phyloP scores from a whole-genome alignment of 1,140 invertebrate species.

The Habropoda laboriosa region DNA sequence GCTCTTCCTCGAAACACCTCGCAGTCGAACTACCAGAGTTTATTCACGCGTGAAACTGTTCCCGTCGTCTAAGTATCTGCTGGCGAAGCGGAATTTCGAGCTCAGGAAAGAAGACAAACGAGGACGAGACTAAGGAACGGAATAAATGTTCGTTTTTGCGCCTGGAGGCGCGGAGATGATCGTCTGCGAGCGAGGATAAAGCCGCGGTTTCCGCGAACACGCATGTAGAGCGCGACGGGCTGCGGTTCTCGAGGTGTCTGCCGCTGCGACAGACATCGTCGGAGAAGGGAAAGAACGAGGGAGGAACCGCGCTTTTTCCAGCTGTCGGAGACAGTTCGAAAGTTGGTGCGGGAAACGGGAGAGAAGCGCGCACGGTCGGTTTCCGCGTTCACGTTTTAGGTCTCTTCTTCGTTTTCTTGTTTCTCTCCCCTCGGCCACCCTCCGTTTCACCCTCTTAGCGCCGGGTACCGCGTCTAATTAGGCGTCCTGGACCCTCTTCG shows the following conservation, averaged over 20 bases:
- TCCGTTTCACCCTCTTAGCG: slow-evolving; percentile 50
- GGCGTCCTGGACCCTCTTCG: slow-evolving; percentile 65
- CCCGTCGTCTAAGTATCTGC: background rate
- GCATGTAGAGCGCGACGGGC: slow-evolving; percentile 15
- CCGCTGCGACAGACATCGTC: slow-evolving; percentile 40
- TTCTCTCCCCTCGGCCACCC: slow-evolving; percentile 41
- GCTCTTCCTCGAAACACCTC: too few relatives aligned
- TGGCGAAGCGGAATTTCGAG: background rate
- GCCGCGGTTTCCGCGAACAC: background rate
- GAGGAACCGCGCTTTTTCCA: slow-evolving; percentile 31
- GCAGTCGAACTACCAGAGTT: too few relatives aligned
- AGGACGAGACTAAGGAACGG: background rate
- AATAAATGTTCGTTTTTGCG: slow-evolving; percentile 30
- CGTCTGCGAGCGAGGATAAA: background rate
- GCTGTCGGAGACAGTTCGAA: slow-evolving; percentile 51
- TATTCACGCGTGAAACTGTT: too few relatives aligned
- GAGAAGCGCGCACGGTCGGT: slow-evolving; percentile 5
- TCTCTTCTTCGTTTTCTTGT: slow-evolving; percentile 68
- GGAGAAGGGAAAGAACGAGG: background rate
- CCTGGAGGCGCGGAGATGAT: background rate
- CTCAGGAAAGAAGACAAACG: background rate
- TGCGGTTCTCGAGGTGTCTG: slow-evolving; percentile 26
- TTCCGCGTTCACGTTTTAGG: slow-evolving; percentile 41
- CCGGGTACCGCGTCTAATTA: slow-evolving; percentile 72
- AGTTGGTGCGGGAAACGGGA: slow-evolving; percentile 13